Evolutionary conservation across 2,888 invertebrate genomes (phyloP), one percentile per base, ranked within the genome.

Genomic region (Synergus umbraculus): DNA sequence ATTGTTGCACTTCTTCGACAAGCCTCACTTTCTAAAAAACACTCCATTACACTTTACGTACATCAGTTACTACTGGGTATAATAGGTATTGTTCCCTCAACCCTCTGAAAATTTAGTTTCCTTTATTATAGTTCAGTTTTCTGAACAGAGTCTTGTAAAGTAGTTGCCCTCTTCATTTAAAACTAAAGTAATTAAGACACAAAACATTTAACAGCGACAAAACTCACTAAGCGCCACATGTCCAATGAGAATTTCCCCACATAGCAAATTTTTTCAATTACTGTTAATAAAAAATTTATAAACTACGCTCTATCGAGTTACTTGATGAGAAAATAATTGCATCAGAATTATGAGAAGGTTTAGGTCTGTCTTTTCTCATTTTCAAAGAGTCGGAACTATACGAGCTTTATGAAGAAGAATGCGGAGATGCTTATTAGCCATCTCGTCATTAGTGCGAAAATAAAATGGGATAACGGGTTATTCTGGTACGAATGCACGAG

Each of bases 1-100:
- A 73, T 54, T 54, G 49, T 29, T 69, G 69, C 69, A 69, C 49
- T 49, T 73, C 54, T 73, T 54, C 54, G n/a, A 29, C 54, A 54
- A n/a, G n/a, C 37, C n/a, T 73, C 73, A 49, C 49, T 73, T 54
- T 73, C 37, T 73, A 29, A 73, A 73, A 69, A 69, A 69, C 67
- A 67, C 67, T 13, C 67, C 29, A 67, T 67, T 67, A 29, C 29
- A 29, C 29, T 29, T 29, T 29, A 3, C 29, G 3, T 29, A 1
- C 22, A 29, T 29, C 1, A 29, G 29, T 29, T 29, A 29, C 46
- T 67, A 67, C 46, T 67, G 15, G 10, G 67, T 46, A 67, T 37
- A 37, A 37, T 5, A 37, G 37, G 37, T 37, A 7, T 37, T 37
- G 5, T 37, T 5, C 37, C 29, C 29, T 29, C 29, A 29, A 3